Evolutionary conservation across 2,113 vertebrate species (phyloP).

Genomic region (Mobula birostris): DNA sequence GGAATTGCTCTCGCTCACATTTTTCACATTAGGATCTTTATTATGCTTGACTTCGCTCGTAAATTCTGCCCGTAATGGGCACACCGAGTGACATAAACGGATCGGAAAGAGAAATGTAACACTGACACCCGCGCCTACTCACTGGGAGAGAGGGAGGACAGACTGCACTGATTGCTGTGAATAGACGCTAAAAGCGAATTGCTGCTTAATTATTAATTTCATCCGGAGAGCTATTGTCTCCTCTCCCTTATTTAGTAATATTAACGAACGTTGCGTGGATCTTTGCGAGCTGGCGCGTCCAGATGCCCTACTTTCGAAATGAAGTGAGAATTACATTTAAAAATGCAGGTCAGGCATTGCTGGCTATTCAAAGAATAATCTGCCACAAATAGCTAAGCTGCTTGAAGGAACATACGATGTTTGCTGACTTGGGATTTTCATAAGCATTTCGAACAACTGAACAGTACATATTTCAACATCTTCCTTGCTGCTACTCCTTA

Average conservation of each 20-base stretch:
- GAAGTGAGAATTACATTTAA: no score
- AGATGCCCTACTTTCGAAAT: not conserved
- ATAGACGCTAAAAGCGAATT: not conserved
- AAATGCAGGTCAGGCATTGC: not conserved
- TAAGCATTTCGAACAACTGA: not conserved
- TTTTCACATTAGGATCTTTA: conserved; percentile 15
- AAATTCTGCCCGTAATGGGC: not conserved
- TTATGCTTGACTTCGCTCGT: not conserved
- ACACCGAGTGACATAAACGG: conserved; percentile 4
- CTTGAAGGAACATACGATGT: not conserved
- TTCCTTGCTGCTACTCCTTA: not conserved
- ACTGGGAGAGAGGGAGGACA: no score
- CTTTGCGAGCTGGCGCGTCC: not conserved
- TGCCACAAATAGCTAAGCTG: not conserved
- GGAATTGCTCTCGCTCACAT: not conserved
- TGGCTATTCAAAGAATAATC: not conserved
- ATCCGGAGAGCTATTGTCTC: not conserved
- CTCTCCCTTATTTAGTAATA: not conserved
- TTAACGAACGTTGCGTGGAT: not conserved
- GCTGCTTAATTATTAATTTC: conserved; percentile 6
- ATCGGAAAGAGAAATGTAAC: not conserved
- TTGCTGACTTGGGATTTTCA: not conserved
- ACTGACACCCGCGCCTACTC: not conserved
- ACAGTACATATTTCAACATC: not conserved
- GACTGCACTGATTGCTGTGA: not conserved